A percentile compares a stretch with the other conserved stretches of the same genome.
Conservation (phyloP, 2,888 invertebrate species). For the Cantharis rustica region DNA sequence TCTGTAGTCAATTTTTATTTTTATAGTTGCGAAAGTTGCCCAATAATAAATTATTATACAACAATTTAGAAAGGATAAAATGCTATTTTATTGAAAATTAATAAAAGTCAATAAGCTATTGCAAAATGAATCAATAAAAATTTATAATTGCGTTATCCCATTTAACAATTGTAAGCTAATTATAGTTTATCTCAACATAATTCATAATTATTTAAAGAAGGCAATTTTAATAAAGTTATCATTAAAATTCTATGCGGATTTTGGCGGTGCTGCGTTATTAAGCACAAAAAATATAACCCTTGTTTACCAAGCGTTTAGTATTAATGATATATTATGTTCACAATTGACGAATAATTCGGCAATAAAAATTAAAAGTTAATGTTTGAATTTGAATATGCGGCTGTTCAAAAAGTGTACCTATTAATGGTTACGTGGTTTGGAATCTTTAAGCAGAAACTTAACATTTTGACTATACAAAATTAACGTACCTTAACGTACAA, state of each 20-base stretch:
- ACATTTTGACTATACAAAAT: conserved; percentile 4
- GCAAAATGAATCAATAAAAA: background rate
- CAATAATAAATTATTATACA: background rate
- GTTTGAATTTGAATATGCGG: background rate
- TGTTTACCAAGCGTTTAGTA: background rate
- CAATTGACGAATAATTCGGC: background rate
- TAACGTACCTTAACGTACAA: conserved; percentile 19
- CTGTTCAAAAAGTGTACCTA: background rate
- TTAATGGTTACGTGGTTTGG: background rate
- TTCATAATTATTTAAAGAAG: background rate
- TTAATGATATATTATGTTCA: background rate
- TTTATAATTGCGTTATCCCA: background rate
- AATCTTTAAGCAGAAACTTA: background rate
- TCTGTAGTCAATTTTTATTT: background rate
- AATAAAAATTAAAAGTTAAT: background rate
- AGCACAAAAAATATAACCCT: background rate
- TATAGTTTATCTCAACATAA: background rate
- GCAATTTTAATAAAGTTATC: background rate
- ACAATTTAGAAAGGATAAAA: background rate
- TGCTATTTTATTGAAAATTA: background rate
- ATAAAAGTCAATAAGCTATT: background rate
- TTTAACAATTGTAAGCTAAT: background rate
- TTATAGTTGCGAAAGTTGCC: background rate
- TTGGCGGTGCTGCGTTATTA: background rate
- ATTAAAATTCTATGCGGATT: background rate